Evolutionary conservation across 92 coral and sea anemone genomes (phyloP).

Genomic region (Epizoanthus ramosus): DNA sequence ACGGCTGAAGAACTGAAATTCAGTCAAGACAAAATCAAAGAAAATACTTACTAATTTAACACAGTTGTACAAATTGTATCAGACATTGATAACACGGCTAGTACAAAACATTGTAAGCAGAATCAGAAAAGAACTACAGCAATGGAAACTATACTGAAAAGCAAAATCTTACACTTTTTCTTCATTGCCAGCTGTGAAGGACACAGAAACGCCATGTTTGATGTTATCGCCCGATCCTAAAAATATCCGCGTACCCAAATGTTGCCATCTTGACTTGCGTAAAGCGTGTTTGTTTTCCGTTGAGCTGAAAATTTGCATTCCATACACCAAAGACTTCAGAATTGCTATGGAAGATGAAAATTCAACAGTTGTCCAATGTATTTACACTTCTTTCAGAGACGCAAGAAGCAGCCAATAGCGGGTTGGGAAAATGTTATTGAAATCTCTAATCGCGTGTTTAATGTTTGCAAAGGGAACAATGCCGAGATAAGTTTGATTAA

Average conservation of each 20-base stretch:
- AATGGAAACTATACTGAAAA: background rate
- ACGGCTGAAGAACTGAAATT: slow-evolving; percentile 59
- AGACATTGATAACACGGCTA: slow-evolving; percentile 20
- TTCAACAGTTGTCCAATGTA: slow-evolving; percentile 28
- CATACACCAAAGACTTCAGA: slow-evolving; percentile 15
- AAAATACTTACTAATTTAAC: slow-evolving; percentile 1
- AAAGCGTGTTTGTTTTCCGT: slow-evolving; percentile 30
- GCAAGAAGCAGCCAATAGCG: slow-evolving; percentile 64
- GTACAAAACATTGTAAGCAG: background rate
- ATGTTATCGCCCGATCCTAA: background rate
- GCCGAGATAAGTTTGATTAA: slow-evolving; percentile 23
- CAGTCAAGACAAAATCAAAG: background rate
- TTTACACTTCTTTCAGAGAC: slow-evolving; percentile 55
- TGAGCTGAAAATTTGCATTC: slow-evolving; percentile 45
- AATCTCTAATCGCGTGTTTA: slow-evolving; percentile 42
- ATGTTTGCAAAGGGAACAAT: slow-evolving; percentile 71
- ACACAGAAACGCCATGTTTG: slow-evolving; percentile 48
- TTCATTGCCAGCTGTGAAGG: slow-evolving; percentile 79
- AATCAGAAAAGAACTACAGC: background rate
- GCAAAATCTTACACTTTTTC: slow-evolving; percentile 65
- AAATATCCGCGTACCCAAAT: background rate
- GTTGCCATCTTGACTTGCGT: slow-evolving; percentile 11
- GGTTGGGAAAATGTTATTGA: slow-evolving; percentile 39
- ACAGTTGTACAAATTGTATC: background rate
- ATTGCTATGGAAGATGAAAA: slow-evolving; percentile 6